Base-by-base conservation (phyloP, 2,888 invertebrate species). In the Peribatodes rhomboidaria region DNA sequence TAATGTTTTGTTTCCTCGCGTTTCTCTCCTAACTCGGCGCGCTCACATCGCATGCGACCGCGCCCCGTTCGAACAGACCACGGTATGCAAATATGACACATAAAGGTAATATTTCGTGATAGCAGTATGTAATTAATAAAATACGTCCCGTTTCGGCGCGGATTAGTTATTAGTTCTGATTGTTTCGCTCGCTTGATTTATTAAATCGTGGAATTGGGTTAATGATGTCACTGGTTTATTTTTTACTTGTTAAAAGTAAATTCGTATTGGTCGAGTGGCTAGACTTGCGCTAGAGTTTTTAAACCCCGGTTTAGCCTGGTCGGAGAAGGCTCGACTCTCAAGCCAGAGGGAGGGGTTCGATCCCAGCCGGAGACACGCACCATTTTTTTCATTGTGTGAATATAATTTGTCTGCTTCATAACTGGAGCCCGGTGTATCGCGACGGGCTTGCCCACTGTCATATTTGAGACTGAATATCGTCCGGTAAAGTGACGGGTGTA, bases 101-200 rank as follows among this genome's bases (percentile, higher is more conserved):
- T 90, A 90, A 91, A 90, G 83, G 89, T 90, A 90, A 91, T 92
- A 92, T 91, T 87, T 91, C 90, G 91, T 92, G 91, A 91, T 92
- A 91, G 83, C 85, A 69, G 61, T 77, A 65, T 73, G 91, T 93
- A 92, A 93, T 92, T 93, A 93, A 92, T 91, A 92, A 90, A 91
- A 92, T 92, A 90, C 88, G 89, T 89, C 85, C 87, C 16, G 41
- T 55, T 84, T 86, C 82, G 77, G 82, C 80, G 86, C 81, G 89
- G 81, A 78, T 73, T 74, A 75, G 80, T 61, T 65, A 80, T 79
- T 82, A 81, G 80, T 78, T 80, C 81, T 85, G 88, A 88, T 88
- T 87, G 87, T 84, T 82, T 80, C 73, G 77, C 55, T 27, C 66
- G 74, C 73, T 75, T 88, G 85, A 89, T 88, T 89, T 87, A 86